These are phyloP conservation scores for Amphiura filiformis DNA, from an alignment of 35 echinoderm and acorn worm species.

Conservation along the genomic window DNA sequence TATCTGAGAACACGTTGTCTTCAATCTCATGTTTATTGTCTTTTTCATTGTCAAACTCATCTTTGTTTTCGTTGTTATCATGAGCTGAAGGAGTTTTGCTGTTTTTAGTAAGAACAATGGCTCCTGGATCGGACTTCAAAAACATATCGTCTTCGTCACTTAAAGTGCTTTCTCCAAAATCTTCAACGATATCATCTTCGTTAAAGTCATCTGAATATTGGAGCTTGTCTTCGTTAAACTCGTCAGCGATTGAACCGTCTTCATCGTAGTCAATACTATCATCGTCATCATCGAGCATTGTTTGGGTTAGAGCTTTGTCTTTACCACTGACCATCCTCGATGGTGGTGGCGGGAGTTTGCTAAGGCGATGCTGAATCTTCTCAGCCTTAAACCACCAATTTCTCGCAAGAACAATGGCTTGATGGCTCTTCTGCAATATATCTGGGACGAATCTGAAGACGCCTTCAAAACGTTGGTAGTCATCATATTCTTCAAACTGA, in stretches of 20 bases:
- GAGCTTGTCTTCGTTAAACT: neutral
- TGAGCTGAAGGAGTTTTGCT: neutral
- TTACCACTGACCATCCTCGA: neutral
- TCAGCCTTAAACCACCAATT: slow-evolving; percentile 81
- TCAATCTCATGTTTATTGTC: neutral
- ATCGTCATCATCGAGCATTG: too few relatives aligned
- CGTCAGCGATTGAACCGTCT: neutral
- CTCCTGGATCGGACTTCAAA: neutral
- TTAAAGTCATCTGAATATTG: neutral
- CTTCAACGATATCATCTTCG: neutral
- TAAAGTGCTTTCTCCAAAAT: neutral
- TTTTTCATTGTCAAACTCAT: neutral
- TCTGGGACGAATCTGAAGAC: slow-evolving; percentile 64
- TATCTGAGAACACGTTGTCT: neutral
- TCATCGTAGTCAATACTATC: neutral
- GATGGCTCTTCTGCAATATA: slow-evolving; percentile 56
- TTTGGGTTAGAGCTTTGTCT: too few relatives aligned
- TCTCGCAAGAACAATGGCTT: slow-evolving; percentile 42
- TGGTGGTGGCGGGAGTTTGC: neutral
- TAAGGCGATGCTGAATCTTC: slow-evolving; percentile 35
- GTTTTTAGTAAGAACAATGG: neutral
- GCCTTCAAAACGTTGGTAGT: slow-evolving; percentile 42
- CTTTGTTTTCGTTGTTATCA: neutral
- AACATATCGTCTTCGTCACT: neutral
- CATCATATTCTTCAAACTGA: slow-evolving; percentile 24